A percentile compares a stretch with the other conserved stretches of the same genome.
Conservation (phyloP, 2,797 vertebrate species). For the Eremophila alpestris region DNA sequence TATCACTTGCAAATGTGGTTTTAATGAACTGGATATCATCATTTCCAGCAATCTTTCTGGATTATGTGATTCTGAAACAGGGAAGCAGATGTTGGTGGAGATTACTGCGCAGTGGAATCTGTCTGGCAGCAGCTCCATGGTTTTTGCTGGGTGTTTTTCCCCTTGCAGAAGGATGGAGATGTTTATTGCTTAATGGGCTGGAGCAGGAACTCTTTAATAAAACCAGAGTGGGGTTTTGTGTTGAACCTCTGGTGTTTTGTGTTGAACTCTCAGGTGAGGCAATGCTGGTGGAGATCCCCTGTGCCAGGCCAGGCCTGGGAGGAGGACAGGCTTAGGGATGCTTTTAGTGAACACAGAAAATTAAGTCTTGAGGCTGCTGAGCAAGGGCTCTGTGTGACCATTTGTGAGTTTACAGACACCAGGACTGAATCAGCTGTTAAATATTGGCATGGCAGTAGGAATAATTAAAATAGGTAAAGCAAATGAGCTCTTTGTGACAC, state of each 20-base stretch:
- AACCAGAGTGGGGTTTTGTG: not conserved
- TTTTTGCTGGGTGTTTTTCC: not conserved
- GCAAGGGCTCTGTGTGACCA: not conserved
- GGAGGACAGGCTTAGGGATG: too few relatives aligned
- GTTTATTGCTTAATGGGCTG: not conserved
- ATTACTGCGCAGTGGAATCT: not conserved
- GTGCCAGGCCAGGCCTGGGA: not conserved
- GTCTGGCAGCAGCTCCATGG: not conserved
- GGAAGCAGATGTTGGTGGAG: not conserved
- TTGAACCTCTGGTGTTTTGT: not conserved
- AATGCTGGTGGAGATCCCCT: not conserved
- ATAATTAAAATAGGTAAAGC: not conserved
- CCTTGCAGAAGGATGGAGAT: not conserved
- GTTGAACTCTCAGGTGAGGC: not conserved
- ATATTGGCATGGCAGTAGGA: not conserved
- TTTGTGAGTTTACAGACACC: not conserved
- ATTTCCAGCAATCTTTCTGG: constrained; percentile 47
- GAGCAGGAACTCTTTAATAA: not conserved
- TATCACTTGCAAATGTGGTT: constrained; percentile 54
- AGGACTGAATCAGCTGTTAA: not conserved
- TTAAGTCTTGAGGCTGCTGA: not conserved
- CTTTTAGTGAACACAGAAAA: not conserved
- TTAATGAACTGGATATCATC: constrained; percentile 37
- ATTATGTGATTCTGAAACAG: not conserved
- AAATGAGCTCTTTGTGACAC: not conserved